Percentiles rank a stretch among this genome's conserved stretches.
Evolutionary conservation across 2,888 invertebrate species (phyloP).

Genomic region (Eremobia ochroleuca): DNA sequence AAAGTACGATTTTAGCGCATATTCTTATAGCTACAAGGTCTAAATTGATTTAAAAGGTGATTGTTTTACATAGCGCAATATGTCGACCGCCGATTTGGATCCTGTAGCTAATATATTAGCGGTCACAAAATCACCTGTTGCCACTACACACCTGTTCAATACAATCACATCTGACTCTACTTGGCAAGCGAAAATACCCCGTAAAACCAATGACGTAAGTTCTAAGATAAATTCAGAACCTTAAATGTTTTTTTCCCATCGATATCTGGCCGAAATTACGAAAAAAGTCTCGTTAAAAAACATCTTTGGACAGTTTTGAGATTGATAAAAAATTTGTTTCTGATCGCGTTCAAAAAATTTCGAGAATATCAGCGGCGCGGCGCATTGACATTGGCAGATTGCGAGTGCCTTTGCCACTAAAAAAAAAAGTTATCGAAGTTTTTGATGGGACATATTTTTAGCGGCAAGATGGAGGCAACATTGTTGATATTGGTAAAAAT

Average conservation of each 20-base stretch:
- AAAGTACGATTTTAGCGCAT: slow-evolving; percentile 65
- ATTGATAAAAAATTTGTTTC: slow-evolving; percentile 69
- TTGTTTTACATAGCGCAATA: slow-evolving; percentile 80
- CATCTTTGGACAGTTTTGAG: slow-evolving; percentile 77
- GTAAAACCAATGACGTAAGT: slow-evolving; percentile 37
- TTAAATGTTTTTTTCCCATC: slow-evolving; percentile 71
- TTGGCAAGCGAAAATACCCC: slow-evolving; percentile 66
- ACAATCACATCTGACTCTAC: slow-evolving; percentile 87
- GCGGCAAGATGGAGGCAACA: slow-evolving; percentile 29
- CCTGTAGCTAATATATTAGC: slow-evolving; percentile 87
- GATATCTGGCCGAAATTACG: slow-evolving; percentile 81
- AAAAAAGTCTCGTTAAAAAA: slow-evolving; percentile 71
- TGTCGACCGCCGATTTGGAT: slow-evolving; percentile 85
- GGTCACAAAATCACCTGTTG: slow-evolving; percentile 90
- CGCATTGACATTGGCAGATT: slow-evolving; percentile 63
- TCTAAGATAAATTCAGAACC: slow-evolving; percentile 41
- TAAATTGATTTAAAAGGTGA: slow-evolving; percentile 55
- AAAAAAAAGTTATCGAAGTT: slow-evolving; percentile 61
- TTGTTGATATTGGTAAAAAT: slow-evolving; percentile 10
- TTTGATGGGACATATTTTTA: slow-evolving; percentile 52
- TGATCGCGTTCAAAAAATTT: slow-evolving; percentile 60
- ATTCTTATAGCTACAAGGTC: slow-evolving; percentile 42
- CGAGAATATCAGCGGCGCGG: slow-evolving; percentile 53
- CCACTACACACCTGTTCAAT: slow-evolving; percentile 86
- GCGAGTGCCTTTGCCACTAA: slow-evolving; percentile 53